These are phyloP conservation scores for Drosophila oshimai DNA, from an alignment of 1,140 invertebrate species.

Conservation along the genomic window DNA sequence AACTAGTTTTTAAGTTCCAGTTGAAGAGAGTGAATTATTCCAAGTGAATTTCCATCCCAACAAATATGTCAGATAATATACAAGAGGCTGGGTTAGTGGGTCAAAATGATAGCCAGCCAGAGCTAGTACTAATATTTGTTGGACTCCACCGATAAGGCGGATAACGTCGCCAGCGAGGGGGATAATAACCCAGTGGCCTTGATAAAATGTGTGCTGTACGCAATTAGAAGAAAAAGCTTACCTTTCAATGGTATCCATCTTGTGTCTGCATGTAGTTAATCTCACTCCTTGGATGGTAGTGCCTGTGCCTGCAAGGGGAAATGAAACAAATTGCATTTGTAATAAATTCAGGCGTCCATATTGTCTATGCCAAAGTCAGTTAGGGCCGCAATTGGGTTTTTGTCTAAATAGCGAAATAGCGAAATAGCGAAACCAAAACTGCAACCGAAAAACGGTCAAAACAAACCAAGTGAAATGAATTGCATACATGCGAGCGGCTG, in stretches of 20 bases:
- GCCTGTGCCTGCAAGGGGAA: slow-evolving; percentile 7
- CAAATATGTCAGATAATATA: no score
- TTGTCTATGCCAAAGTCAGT: slow-evolving; percentile 47
- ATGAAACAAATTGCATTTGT: slow-evolving; percentile 32
- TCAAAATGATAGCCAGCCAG: no score
- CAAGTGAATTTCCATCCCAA: no score
- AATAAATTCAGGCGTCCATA: slow-evolving; percentile 31
- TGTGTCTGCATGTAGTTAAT: no score
- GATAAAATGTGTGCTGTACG: no score
- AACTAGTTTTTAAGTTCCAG: no score
- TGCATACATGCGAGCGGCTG: background rate
- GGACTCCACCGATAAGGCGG: background rate
- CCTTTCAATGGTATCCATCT: background rate
- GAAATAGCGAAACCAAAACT: background rate
- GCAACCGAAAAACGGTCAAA: no score
- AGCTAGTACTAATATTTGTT: background rate
- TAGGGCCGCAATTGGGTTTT: slow-evolving; percentile 29
- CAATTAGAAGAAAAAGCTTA: background rate
- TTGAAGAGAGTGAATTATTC: no score
- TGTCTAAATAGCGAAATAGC: slow-evolving; percentile 29
- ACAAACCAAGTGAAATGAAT: slow-evolving; percentile 15
- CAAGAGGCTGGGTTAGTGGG: no score
- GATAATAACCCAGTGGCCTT: background rate
- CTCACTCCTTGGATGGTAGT: no score
- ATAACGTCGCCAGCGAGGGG: background rate